A percentile compares a stretch with the other conserved stretches of the same genome.
Conservation (phyloP, 2,797 vertebrate species). For the Selene dorsalis region DNA sequence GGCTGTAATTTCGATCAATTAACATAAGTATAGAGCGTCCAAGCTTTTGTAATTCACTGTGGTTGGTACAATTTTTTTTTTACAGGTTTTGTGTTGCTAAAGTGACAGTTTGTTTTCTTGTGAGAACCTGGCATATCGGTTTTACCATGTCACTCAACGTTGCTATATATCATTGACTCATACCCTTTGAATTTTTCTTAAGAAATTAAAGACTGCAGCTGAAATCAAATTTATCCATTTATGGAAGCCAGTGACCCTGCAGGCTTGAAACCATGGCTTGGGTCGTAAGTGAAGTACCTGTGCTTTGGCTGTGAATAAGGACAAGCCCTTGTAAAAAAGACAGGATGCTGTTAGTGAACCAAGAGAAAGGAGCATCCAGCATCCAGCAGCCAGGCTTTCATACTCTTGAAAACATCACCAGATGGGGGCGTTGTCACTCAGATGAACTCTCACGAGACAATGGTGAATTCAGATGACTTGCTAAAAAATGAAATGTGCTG, state of each 20-base stretch:
- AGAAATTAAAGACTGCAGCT: too few species aligned
- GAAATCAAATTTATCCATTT: too few species aligned
- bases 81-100: too few species aligned
- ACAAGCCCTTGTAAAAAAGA: too few species aligned
- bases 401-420: constrained; percentile 37
- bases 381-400: not conserved
- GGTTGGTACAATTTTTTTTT: too few species aligned
- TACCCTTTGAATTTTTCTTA: not conserved
- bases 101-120: not conserved
- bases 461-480: not conserved
- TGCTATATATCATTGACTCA: not conserved
- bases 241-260: not conserved
- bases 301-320: not conserved
- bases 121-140: too few species aligned
- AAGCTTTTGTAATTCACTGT: too few species aligned
- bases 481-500: not conserved
- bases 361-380: not conserved
- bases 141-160: too few species aligned
- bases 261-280: not conserved
- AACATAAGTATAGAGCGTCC: too few species aligned
- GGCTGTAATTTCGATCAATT: too few species aligned
- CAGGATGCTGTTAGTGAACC: not conserved
- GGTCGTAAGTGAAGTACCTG: not conserved
- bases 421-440: constrained; percentile 56
- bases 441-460: constrained; percentile 3